Evolutionary conservation across 2,113 vertebrate genomes (phyloP), one percentile per base, ranked within the genome.

Genomic region (Planiliza haematocheilus): DNA sequence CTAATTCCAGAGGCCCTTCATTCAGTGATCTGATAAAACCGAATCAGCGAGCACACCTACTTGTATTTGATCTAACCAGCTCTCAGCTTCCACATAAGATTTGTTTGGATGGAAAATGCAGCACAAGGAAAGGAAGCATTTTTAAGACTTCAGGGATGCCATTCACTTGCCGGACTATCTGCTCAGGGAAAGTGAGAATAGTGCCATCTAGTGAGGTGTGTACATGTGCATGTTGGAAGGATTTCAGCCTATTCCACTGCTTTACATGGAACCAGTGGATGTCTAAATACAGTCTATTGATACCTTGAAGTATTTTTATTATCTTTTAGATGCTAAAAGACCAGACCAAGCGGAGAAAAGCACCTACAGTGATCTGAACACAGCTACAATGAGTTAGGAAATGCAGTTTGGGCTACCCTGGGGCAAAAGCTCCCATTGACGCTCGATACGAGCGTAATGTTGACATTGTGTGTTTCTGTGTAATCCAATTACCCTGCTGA

Each of bases 151-250:
- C 8, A 36, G 58, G 24, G 56, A 67, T 71, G 18, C 56, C 70
- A 34, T 45, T 61, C 60, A 62, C 50, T 79, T 60, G 37, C 17
- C 38, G 61, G 56, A 41, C 20, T 18, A 41, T 50, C 36, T 18
- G 51, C 14, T 74, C 43, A 17, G 48, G 77, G n/a, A 63, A 90
- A 93, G 88, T 85, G 86, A 65, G 72, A 90, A 91, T 84, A 93
- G 79, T 91, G 93, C 90, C 92, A 93, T 93, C 92, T 94, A 91
- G 93, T 91, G 92, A 85, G 48, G 64, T 20, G 12, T 56, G 64
- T 70, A 38, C 13, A 24, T 73, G 30, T 5, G 5, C 5, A 4
- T 36, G 14, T 55, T 34, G 42, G 12, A 56, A 68, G 37, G 43
- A 12, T 65, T 12, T 37, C 11, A 49, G 34, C 17, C 16, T 20